Conservation (phyloP, 1,140 invertebrate species). For the Rhopalosiphum maidis region DNA sequence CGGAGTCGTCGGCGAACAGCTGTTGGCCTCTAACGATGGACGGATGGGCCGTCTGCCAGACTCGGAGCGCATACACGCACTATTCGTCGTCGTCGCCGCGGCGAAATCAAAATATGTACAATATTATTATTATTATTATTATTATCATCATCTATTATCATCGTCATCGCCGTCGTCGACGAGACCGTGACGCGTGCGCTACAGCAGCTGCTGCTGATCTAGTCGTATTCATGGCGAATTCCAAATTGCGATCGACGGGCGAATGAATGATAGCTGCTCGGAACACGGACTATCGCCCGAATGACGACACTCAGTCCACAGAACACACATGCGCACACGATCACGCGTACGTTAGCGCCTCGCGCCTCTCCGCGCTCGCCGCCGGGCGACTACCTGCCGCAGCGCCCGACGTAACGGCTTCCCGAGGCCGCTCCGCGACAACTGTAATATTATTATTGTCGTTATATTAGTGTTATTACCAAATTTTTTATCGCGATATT, state of each 20-base stretch:
- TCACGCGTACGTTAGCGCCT: not conserved
- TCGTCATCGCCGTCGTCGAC: not conserved
- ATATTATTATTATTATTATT: not conserved
- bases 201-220: too few relatives aligned
- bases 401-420: not conserved
- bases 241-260: not conserved
- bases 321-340: too few relatives aligned
- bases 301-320: too few relatives aligned
- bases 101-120: not conserved
- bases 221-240: not conserved
- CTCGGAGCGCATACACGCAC: not conserved
- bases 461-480: too few relatives aligned
- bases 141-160: not conserved
- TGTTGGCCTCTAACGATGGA: not conserved
- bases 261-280: too few relatives aligned
- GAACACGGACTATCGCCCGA: too few relatives aligned
- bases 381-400: too few relatives aligned
- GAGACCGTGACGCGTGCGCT: not conserved
- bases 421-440: not conserved
- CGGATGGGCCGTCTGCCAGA: slow-evolving; percentile 2
- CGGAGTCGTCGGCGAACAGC: not conserved
- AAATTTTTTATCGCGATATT: not conserved
- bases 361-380: too few relatives aligned
- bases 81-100: not conserved
- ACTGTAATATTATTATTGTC: too few relatives aligned